Base-by-base conservation (phyloP, 1,140 invertebrate species). In the Choristoneura fumiferana region DNA sequence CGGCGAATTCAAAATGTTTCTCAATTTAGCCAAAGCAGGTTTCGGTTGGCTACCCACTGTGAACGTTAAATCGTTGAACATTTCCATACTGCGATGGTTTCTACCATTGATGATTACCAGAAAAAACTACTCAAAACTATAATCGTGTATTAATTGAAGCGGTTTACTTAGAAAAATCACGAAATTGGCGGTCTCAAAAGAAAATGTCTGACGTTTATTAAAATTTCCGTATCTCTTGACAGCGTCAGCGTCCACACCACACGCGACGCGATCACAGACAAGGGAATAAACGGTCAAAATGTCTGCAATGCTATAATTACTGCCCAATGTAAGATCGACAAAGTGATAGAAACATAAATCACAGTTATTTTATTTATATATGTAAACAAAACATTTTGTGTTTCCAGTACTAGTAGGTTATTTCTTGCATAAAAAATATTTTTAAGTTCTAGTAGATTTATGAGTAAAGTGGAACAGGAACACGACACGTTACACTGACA, bases 51-150 rank as follows among this genome's bases (percentile, higher is more conserved):
- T 29, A 4, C 17, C 10, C 18, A 18, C 43, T 13, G 18, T 15
- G 43, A 49, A 49, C 18, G 18, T 49, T 18, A 49, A 29, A 17
- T 49, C 43, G 18, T 49, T 49, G 5, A 49, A 49, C 39, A 40
- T 40, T 33, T 22, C 43, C 43, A 49, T 49, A n/a, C 22, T 29
- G 43, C 17, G 18, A 12, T 2, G 10, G 12, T n/a, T 9, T 29
- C 8, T 8, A n/a, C n/a, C 18, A 49, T 49, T 33, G 10, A 8
- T n/a, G 12, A 22, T 4, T 29, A 49, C 4, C 22, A 3, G 18
- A 18, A 8, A 4, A 43, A 43, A n/a, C n/a, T n/a, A n/a, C 6
- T 29, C 6, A 2, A 29, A 2, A 29, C 22, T 29, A 3, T 6
- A 29, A 29, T 29, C 2, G 6, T 29, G 22, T 3, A 29, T 29